Evolutionary conservation across 2,888 invertebrate genomes (phyloP), one percentile per base, ranked within the genome.

Genomic region (Melanostoma mellinum): DNA sequence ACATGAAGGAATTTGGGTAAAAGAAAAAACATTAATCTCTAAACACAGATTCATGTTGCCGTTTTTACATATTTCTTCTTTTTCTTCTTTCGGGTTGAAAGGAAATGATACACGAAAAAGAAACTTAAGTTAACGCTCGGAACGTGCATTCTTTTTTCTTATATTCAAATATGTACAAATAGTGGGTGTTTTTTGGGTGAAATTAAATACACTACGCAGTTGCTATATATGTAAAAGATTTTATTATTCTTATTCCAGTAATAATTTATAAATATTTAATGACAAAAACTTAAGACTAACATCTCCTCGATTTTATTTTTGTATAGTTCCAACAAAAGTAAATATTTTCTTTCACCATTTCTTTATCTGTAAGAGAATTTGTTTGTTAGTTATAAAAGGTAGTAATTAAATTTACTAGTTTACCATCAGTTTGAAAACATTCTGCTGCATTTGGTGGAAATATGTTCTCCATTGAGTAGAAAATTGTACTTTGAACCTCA

Each of bases 241-340:
- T 9, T 10, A 35, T 3, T 46, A 3, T 42, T 32, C 36, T 38
- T 33, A 60, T 55, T 36, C 63, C 38, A 44, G 56, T 52, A 44
- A 50, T 58, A n/a, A 30, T 36, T 35, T 9, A 6, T 33, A 4
- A 46, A 36, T 56, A 9, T 20, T 20, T 6, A 8, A 33, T 3
- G 52, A 58, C 30, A 35, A 73, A n/a, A 20, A 10, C 9, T 36
- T 50, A 67, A 6, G 38, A 33, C 56, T 73, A 82, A 46, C 35
- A 48, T 9, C 81, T 46, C 9, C 50, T 85, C 9, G 90, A 88
- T 53, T 87, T 86, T 10, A 90, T 89, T 87, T 90, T 90, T 38
- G 88, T 88, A 86, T 91, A 90, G 2, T 89, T 53, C 90, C 90
- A 91, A 38, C 87, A 85, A 74, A 89, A 88, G 79, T 91, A 91